Evolutionary conservation across 2,888 invertebrate genomes (phyloP).

Genomic region (Liposcelis brunnea): DNA sequence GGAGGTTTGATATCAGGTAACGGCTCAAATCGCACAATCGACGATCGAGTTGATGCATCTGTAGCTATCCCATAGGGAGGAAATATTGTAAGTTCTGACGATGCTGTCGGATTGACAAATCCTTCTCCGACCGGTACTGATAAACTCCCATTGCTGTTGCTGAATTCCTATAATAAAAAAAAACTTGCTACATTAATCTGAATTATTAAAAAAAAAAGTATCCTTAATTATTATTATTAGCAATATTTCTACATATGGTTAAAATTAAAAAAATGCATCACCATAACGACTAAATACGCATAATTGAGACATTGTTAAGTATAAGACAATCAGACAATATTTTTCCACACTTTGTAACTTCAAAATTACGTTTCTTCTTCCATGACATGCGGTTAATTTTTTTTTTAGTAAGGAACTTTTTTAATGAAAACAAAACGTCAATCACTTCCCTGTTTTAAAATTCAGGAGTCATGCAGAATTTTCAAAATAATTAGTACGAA

Average conservation of each 20-base stretch:
- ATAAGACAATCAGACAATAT: slow-evolving; percentile 5
- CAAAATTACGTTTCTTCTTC: neutral
- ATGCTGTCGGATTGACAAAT: slow-evolving; percentile 18
- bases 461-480: too few species aligned
- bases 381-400: neutral
- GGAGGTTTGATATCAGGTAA: slow-evolving; percentile 14
- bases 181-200: slow-evolving; percentile 21
- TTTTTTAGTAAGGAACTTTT: too few species aligned
- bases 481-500: too few species aligned
- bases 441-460: too few species aligned
- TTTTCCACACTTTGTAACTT: neutral
- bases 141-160: slow-evolving; percentile 23
- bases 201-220: too few species aligned
- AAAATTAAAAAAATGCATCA: too few species aligned
- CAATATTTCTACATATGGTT: too few species aligned
- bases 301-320: too few species aligned
- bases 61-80: slow-evolving; percentile 24
- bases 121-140: slow-evolving; percentile 22
- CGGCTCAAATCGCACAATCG: slow-evolving; percentile 17
- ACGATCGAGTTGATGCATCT: slow-evolving; percentile 15
- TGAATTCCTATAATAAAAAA: slow-evolving; percentile 18
- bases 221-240: too few species aligned
- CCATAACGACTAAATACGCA: too few species aligned
- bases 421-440: too few species aligned
- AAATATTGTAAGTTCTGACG: slow-evolving; percentile 28